Conservation (phyloP, 2,888 invertebrate species). For the Siphonodentalium dalli region DNA sequence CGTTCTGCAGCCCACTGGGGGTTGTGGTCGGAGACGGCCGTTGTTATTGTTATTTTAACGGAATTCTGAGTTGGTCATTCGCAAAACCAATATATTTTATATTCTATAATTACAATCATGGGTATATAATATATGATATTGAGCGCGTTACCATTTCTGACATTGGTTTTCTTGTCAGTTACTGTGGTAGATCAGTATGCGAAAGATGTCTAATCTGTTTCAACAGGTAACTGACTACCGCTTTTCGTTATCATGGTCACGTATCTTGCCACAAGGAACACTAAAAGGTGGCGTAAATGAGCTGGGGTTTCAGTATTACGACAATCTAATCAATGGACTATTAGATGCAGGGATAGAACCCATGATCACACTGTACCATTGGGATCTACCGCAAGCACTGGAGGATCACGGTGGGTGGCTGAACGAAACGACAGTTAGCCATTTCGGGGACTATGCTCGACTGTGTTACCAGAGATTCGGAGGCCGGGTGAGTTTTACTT, state of each 20-base stretch:
- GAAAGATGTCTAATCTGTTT: too few species aligned
- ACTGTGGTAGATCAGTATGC: too few species aligned
- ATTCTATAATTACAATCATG: too few species aligned
- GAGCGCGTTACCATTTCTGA: too few species aligned
- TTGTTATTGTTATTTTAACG: too few species aligned
- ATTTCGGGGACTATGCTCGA: slow-evolving; percentile 61
- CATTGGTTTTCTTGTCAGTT: too few species aligned
- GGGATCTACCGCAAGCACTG: slow-evolving; percentile 62
- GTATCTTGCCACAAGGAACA: slow-evolving; percentile 74
- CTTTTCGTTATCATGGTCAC: slow-evolving; percentile 73
- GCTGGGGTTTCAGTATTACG: slow-evolving; percentile 79
- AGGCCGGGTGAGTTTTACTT: slow-evolving; percentile 57
- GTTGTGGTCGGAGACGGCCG: too few species aligned
- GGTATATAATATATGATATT: too few species aligned
- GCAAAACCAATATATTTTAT: too few species aligned
- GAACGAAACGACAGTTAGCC: slow-evolving; percentile 47
- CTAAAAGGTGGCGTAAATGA: slow-evolving; percentile 68
- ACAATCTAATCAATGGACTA: slow-evolving; percentile 76
- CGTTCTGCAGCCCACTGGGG: too few species aligned
- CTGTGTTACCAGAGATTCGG: slow-evolving; percentile 62
- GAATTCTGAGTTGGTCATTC: too few species aligned
- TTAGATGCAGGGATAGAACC: slow-evolving; percentile 70
- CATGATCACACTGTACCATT: slow-evolving; percentile 68
- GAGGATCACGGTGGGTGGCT: slow-evolving; percentile 60
- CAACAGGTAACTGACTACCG: slow-evolving; percentile 40